phyloP scores from a whole-genome alignment of 1,140 invertebrate species.

The Hormaphis cornu region DNA sequence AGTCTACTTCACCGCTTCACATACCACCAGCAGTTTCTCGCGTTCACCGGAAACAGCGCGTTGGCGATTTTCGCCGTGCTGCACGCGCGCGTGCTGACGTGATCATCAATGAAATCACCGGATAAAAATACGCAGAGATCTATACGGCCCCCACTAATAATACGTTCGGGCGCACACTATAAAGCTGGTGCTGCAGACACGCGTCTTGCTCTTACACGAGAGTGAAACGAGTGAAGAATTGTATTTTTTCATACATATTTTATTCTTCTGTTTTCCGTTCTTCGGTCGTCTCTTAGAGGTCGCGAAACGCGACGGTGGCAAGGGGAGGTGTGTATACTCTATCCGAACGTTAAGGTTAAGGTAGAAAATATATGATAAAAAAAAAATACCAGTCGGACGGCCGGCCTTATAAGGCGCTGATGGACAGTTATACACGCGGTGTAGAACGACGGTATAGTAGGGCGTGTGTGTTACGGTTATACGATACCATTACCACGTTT shows the following conservation, averaged over 20 bases:
- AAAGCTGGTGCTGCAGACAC: too few species aligned
- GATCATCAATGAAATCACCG: constrained; percentile 4
- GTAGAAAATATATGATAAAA: too few species aligned
- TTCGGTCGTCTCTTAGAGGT: neutral
- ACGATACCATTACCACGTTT: neutral
- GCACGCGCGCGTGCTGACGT: neutral
- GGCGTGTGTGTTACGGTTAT: neutral
- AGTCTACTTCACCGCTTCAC: neutral
- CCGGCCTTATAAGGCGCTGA: constrained; percentile 24
- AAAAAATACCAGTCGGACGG: constrained; percentile 5
- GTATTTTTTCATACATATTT: too few species aligned
- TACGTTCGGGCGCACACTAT: too few species aligned
- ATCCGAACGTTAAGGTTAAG: neutral
- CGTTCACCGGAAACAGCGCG: neutral
- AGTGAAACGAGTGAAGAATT: neutral
- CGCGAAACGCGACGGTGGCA: neutral
- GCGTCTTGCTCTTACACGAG: too few species aligned
- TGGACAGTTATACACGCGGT: constrained; percentile 31
- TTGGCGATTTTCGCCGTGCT: neutral
- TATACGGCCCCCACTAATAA: neutral
- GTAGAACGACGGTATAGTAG: too few species aligned
- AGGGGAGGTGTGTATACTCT: constrained; percentile 17
- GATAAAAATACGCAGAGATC: constrained; percentile 6
- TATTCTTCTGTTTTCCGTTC: too few species aligned
- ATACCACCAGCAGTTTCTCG: too few species aligned